Percentiles rank a stretch among this genome's conserved stretches.
Conservation (phyloP, 2,888 invertebrate species). For the Oscheius sp. region DNA sequence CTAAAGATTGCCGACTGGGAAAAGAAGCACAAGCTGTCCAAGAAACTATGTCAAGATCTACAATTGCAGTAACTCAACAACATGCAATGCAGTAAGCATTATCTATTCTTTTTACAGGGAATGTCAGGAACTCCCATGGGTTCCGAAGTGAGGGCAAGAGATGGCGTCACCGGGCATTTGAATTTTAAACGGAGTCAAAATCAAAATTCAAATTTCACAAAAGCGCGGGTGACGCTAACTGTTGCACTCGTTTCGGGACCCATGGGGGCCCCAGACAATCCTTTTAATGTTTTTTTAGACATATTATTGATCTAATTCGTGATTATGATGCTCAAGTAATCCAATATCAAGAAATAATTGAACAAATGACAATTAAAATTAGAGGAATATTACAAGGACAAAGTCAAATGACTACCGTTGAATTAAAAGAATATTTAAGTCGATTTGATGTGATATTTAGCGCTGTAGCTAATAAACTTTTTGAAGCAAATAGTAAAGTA, state of each 20-base stretch:
- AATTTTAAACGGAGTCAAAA: too few relatives aligned
- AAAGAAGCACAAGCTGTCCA: slow-evolving; percentile 36
- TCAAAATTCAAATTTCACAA: too few relatives aligned
- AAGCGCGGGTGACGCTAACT: too few relatives aligned
- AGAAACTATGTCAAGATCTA: slow-evolving; percentile 15
- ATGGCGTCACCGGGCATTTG: too few relatives aligned
- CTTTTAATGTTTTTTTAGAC: slow-evolving; percentile 25
- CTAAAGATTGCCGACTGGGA: slow-evolving; percentile 29
- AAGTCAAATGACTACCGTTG: slow-evolving; percentile 22
- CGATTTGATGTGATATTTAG: slow-evolving; percentile 37
- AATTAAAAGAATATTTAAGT: slow-evolving; percentile 30
- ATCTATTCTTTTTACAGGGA: background rate
- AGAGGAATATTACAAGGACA: slow-evolving; percentile 35
- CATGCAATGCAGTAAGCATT: slow-evolving; percentile 34
- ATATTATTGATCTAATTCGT: slow-evolving; percentile 37
- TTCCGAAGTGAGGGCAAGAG: too few relatives aligned
- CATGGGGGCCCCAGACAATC: too few relatives aligned
- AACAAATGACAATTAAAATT: slow-evolving; percentile 34
- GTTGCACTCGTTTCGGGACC: too few relatives aligned
- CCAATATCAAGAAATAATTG: slow-evolving; percentile 35
- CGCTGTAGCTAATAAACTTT: slow-evolving; percentile 32
- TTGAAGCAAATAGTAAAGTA: slow-evolving; percentile 33
- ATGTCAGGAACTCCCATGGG: too few relatives aligned
- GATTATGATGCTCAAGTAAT: slow-evolving; percentile 36
- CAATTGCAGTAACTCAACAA: slow-evolving; percentile 21